These are phyloP conservation scores for Somateria mollissima DNA, from an alignment of 2,797 vertebrate genomes.

Conservation along the genomic window DNA sequence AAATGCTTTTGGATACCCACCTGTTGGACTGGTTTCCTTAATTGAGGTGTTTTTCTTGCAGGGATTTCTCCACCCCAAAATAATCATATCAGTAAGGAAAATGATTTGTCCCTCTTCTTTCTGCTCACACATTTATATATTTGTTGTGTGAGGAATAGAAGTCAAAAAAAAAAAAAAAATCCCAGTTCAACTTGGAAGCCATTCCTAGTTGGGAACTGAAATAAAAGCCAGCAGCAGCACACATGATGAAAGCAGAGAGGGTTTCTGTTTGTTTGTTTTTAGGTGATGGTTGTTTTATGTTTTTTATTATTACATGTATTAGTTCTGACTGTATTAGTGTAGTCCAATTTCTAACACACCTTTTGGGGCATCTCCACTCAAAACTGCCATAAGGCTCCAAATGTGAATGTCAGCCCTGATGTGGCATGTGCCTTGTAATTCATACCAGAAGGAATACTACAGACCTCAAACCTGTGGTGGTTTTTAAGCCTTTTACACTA, in stretches of 20 bases:
- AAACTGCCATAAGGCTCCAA: background rate
- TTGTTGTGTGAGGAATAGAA: background rate
- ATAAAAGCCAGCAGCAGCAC: background rate
- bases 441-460: background rate
- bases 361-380: background rate
- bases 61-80: background rate
- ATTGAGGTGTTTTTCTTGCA: background rate
- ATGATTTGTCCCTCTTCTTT: background rate
- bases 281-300: background rate
- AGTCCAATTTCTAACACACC: background rate
- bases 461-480: background rate
- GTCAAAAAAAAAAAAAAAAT: background rate
- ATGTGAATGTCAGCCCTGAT: background rate
- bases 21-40: background rate
- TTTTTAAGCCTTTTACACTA: background rate
- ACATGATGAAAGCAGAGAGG: background rate
- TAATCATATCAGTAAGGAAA: background rate
- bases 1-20: background rate
- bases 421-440: background rate
- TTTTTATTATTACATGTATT: background rate
- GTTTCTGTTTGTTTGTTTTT: background rate
- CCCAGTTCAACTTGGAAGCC: background rate
- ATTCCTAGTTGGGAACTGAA: background rate
- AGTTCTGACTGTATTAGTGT: background rate
- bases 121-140: background rate